Base-by-base conservation (phyloP, 1,140 invertebrate species). In the Cephus cinctus region DNA sequence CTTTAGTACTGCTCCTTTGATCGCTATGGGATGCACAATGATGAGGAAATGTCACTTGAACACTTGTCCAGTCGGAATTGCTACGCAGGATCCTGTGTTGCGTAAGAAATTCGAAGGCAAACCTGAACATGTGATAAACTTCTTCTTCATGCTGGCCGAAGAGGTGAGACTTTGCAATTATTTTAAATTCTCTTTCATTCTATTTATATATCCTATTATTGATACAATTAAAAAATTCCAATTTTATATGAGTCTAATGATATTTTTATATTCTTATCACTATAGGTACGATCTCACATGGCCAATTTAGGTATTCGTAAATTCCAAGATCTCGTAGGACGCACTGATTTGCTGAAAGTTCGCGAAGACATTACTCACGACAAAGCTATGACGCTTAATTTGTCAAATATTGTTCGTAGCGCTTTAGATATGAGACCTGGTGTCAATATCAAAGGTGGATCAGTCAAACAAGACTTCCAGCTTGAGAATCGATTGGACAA, bases 31-130 rank as follows among this genome's bases (percentile, higher is more conserved):
- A 6, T 99, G 97, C 68, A 99, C 96, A 5, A 98, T 99, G 97
- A 99, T 99, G 97, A 81, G 97, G 41, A 99, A 99, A 73, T 99
- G 97, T 71, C 97, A 99, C 75, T 79, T 99, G 46, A 99, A 99
- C 75, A 99, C 97, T 18, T 99, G 97, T 66, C 97, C 97, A 0
- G 97, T 99, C 42, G 97, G 97, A 50, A 92, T 99, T 63, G 96
- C 96, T 2, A 99, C 97, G 1, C 94, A 96, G 78, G 97, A 99
- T 82, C 96, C 96, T 0, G 81, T 88, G 11, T 76, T 99, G 14
- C 80, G 97, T 16, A 94, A 94, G 65, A 98, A 98, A 73, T 99
- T 99, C 78, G 90, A 88, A 16, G 97, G 97, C 20, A 94, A 96
- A 67, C 96, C 96, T 0, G 96, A 99, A 72, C 88, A 98, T 75